Percentiles rank a stretch among this genome's conserved stretches.
Evolutionary conservation across 2,888 invertebrate genomes (phyloP).

Genomic region (Acleris sparsana): DNA sequence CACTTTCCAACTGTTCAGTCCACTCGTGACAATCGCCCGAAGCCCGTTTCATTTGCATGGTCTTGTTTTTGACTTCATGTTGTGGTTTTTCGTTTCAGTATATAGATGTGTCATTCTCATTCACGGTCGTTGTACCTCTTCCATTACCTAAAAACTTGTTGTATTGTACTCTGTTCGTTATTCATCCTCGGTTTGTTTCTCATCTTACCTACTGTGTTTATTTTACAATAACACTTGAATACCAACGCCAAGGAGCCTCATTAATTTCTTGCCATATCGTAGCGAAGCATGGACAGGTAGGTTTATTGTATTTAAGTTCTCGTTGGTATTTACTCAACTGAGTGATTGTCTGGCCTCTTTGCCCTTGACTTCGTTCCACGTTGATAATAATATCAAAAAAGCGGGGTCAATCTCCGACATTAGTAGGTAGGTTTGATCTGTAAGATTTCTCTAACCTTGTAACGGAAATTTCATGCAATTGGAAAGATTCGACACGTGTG

Average conservation of each 20-base stretch:
- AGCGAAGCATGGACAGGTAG: constrained; percentile 17
- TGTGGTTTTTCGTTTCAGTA: constrained; percentile 26
- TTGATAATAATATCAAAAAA: constrained; percentile 35
- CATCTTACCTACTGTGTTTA: constrained; percentile 17
- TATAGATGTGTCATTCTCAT: constrained; percentile 27
- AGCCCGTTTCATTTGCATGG: constrained; percentile 21
- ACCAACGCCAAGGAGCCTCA: background rate
- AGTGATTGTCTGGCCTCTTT: constrained; percentile 29
- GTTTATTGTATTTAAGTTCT: constrained; percentile 21
- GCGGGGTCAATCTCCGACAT: constrained; percentile 30
- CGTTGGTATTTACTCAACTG: constrained; percentile 32
- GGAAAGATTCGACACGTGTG: constrained; percentile 24
- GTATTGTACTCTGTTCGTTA: constrained; percentile 4
- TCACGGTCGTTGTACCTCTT: constrained; percentile 27
- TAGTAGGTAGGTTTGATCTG: background rate
- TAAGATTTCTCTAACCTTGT: constrained; percentile 30
- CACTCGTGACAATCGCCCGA: constrained; percentile 24
- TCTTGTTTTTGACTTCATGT: constrained; percentile 25
- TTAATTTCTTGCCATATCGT: constrained; percentile 10
- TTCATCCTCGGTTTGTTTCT: constrained; percentile 22
- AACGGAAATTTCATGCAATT: constrained; percentile 26
- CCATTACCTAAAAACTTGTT: constrained; percentile 21
- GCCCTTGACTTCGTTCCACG: constrained; percentile 36
- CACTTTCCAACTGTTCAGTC: constrained; percentile 30
- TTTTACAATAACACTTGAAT: constrained; percentile 14